phyloP scores from a whole-genome alignment of 2,888 invertebrate genomes.

The Sinodicranocentrus sp. region DNA sequence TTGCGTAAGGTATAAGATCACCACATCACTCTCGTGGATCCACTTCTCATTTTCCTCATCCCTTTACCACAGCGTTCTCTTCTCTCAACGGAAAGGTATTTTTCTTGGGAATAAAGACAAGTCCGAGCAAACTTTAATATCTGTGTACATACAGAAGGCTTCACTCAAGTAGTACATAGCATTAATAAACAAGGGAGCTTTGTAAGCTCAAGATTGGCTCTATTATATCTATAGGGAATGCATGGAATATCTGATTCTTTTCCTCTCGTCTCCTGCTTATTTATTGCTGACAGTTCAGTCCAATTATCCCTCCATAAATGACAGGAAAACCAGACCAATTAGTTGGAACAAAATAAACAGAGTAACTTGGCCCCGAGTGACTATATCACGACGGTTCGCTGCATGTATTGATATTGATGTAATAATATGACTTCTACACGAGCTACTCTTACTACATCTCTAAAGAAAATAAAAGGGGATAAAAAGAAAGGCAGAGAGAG shows the following conservation, averaged over 20 bases:
- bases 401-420: conserved; percentile 59
- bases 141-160: conserved; percentile 31
- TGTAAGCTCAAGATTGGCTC: background rate
- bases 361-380: conserved; percentile 67
- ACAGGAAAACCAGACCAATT: conserved; percentile 73
- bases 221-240: no score
- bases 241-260: conserved; percentile 38
- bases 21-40: conserved; percentile 55
- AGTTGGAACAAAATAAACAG: conserved; percentile 71
- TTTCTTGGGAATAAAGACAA: background rate
- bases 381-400: conserved; percentile 48
- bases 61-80: conserved; percentile 28
- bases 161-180: conserved; percentile 38
- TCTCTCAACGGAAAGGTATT: conserved; percentile 33
- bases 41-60: conserved; percentile 41
- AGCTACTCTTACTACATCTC: conserved; percentile 19
- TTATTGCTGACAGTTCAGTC: conserved; percentile 72
- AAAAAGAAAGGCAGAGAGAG: conserved; percentile 43
- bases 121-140: background rate
- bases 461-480: no score
- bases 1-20: conserved; percentile 62
- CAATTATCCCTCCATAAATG: conserved; percentile 73
- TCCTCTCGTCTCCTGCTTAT: conserved; percentile 60
- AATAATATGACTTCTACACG: conserved; percentile 56
- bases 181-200: conserved; percentile 20